Conservation (phyloP, 2,113 vertebrate genomes). For the Dasypus novemcinctus region DNA sequence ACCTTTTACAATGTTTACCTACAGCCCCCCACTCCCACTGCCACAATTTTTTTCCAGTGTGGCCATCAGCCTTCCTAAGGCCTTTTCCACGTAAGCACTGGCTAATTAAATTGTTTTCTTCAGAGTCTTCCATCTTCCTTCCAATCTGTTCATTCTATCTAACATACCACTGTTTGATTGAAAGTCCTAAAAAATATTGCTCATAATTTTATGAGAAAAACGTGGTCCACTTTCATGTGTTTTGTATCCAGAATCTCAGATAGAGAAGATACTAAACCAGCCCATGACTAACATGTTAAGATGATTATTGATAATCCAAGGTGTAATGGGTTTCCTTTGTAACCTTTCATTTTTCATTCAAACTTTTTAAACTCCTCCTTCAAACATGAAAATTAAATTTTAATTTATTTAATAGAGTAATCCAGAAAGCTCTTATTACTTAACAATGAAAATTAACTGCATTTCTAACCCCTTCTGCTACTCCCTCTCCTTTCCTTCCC, state of each 20-base stretch:
- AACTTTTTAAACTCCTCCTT: background rate
- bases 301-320: background rate
- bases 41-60: background rate
- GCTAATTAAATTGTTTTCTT: background rate
- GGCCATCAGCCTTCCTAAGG: background rate
- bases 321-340: background rate
- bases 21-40: fast-evolving
- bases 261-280: background rate
- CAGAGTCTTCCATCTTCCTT: background rate
- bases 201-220: background rate
- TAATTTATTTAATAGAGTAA: background rate
- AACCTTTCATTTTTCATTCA: background rate
- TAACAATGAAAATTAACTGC: background rate
- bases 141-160: background rate
- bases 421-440: background rate
- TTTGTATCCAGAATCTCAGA: background rate
- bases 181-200: background rate
- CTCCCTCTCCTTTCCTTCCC: background rate
- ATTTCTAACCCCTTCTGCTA: background rate
- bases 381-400: background rate
- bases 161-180: background rate
- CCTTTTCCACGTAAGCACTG: background rate
- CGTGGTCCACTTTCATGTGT: background rate
- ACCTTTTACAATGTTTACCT: background rate
- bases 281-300: background rate